Percentiles rank a stretch among this genome's conserved stretches.
Evolutionary conservation across 2,797 vertebrate species (phyloP).

Genomic region (Microhierax caerulescens): DNA sequence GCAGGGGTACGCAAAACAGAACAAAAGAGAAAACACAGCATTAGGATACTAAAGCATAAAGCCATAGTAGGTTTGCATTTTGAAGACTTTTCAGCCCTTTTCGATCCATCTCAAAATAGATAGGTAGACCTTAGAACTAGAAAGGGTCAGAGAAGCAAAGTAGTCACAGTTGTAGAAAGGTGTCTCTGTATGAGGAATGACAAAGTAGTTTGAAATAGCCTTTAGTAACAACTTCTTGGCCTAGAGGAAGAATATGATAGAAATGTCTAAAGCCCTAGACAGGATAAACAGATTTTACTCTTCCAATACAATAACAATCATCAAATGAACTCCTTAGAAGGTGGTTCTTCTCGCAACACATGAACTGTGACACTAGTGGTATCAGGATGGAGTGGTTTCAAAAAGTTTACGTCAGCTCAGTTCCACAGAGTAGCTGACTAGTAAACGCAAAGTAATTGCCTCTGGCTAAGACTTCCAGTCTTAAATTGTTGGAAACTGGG

Average conservation of each 20-base stretch:
- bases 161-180: not conserved
- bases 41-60: not conserved
- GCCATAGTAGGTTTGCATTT: not conserved
- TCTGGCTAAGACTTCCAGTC: not conserved
- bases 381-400: not conserved
- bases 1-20: too few relatives aligned
- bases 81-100: not conserved
- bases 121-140: not conserved
- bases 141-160: not conserved
- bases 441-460: not conserved
- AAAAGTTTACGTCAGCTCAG: not conserved
- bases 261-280: not conserved
- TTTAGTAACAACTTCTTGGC: not conserved
- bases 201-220: not conserved
- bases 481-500: not conserved
- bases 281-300: not conserved
- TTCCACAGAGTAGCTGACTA: not conserved
- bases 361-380: not conserved
- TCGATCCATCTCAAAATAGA: not conserved
- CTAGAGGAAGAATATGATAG: not conserved
- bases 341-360: not conserved
- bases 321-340: not conserved
- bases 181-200: not conserved
- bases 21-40: not conserved
- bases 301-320: not conserved